phyloP scores from a whole-genome alignment of 2,888 invertebrate genomes.

The Lasius platythorax region DNA sequence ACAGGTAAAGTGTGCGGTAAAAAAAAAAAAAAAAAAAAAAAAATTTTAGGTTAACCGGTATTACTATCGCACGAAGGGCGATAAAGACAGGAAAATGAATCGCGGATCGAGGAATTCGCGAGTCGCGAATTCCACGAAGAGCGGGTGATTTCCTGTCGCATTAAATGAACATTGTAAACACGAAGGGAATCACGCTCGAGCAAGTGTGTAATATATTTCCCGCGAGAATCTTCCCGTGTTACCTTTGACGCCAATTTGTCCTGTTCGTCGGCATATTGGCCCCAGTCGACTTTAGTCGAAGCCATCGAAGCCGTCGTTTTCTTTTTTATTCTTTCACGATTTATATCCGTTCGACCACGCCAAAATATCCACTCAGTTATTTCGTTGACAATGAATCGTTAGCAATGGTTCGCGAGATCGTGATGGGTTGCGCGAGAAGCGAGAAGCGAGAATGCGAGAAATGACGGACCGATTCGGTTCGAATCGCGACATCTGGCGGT shows the following conservation, averaged over 20 bases:
- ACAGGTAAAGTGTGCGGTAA: no score
- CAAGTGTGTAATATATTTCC: background rate
- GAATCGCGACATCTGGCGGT: background rate
- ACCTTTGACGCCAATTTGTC: constrained; percentile 86
- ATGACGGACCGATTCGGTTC: no score
- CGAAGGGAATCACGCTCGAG: background rate
- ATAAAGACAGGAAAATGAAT: background rate
- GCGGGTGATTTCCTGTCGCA: background rate
- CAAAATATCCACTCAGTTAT: background rate
- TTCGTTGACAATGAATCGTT: background rate
- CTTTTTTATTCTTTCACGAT: background rate
- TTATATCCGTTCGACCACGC: background rate
- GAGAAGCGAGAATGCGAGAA: no score
- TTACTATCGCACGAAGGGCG: background rate
- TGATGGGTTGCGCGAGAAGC: background rate
- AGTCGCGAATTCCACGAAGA: background rate
- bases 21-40: background rate
- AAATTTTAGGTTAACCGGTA: background rate
- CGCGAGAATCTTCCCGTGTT: constrained; percentile 28
- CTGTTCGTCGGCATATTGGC: constrained; percentile 86
- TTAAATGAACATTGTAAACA: background rate
- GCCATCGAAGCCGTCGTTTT: constrained; percentile 74
- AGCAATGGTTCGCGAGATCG: background rate
- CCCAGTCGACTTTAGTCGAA: constrained; percentile 86
- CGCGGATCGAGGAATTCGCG: background rate